A percentile compares a stretch with the other conserved stretches of the same genome.
Evolutionary conservation across 2,888 invertebrate genomes (phyloP).

Genomic region (Parascotia fuliginaria): DNA sequence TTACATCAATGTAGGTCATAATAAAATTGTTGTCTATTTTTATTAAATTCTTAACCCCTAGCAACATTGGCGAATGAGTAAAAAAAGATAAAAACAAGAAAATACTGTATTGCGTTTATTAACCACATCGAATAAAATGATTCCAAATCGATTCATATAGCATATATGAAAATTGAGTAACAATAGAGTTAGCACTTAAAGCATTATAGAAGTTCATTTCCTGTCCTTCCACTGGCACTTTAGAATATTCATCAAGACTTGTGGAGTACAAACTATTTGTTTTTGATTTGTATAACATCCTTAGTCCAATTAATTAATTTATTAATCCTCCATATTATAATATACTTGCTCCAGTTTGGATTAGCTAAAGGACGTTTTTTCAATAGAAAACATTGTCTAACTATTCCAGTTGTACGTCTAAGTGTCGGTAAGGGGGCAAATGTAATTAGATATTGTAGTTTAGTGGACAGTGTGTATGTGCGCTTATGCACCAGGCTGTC

Average conservation of each 20-base stretch:
- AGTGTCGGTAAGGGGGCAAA: neutral
- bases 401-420: neutral
- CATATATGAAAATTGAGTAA: too few relatives aligned
- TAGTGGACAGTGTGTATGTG: neutral
- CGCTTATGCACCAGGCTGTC: conserved; percentile 1
- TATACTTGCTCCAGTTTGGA: neutral
- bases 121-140: too few relatives aligned
- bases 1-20: too few relatives aligned
- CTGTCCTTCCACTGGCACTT: too few relatives aligned
- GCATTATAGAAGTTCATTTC: too few relatives aligned
- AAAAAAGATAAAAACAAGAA: too few relatives aligned
- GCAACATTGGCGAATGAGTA: too few relatives aligned
- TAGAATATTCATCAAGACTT: neutral
- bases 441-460: neutral
- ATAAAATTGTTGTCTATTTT: too few relatives aligned
- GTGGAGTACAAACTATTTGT: neutral
- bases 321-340: neutral
- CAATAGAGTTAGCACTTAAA: too few relatives aligned
- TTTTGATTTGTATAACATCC: neutral
- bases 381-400: neutral
- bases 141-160: too few relatives aligned
- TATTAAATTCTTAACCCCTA: too few relatives aligned
- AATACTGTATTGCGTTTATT: too few relatives aligned
- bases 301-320: neutral
- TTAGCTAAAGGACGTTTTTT: neutral